Conservation (phyloP, 2,113 vertebrate genomes). For the Quiscalus mexicanus region DNA sequence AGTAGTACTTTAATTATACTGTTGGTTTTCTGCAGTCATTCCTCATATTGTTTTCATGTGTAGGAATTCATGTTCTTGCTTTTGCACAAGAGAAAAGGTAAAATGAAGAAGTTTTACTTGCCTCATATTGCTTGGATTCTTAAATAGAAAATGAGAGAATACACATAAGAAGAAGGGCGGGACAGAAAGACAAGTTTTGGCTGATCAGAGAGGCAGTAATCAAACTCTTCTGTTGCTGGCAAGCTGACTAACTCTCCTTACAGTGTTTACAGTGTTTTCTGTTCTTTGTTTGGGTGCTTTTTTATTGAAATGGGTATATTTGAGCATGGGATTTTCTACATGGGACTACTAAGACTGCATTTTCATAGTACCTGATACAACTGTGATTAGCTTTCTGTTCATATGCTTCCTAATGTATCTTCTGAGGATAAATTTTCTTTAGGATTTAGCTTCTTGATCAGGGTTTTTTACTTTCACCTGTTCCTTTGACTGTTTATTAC, state of each 20-base stretch:
- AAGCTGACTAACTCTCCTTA: not conserved
- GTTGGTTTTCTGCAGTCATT: not conserved
- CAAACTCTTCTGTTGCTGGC: not conserved
- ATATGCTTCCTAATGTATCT: not conserved
- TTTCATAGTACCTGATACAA: not conserved
- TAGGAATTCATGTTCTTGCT: not conserved
- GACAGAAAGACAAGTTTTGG: not conserved
- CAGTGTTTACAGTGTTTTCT: not conserved
- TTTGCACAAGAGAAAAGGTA: not conserved
- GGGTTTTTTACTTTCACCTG: not conserved
- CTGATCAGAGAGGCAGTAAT: not conserved
- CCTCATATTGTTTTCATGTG: not conserved
- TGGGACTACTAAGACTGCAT: not conserved
- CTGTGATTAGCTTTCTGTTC: not conserved
- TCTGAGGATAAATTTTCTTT: not conserved
- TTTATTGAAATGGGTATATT: not conserved
- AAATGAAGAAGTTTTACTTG: not conserved
- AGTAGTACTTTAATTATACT: not conserved
- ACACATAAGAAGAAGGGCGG: not conserved
- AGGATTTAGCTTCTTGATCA: not conserved
- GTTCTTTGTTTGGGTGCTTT: not conserved
- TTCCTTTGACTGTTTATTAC: not conserved
- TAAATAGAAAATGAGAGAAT: not conserved
- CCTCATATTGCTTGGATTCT: not conserved
- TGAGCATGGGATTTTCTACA: not conserved